phyloP scores from a whole-genome alignment of 1,140 invertebrate genomes.

The Scylla paramamosain region DNA sequence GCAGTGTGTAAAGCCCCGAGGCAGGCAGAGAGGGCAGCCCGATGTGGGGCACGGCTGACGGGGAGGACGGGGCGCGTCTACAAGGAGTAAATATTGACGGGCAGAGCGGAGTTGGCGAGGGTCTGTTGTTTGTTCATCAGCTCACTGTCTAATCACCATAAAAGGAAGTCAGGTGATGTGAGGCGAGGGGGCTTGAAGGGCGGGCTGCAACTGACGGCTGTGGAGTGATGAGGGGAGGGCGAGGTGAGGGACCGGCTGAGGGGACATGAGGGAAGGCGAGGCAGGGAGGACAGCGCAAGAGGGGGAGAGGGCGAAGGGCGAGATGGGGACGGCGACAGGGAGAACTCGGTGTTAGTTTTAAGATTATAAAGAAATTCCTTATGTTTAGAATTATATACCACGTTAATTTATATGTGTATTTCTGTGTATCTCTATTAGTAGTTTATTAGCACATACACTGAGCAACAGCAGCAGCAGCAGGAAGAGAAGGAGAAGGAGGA shows the following conservation, averaged over 20 bases:
- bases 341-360: neutral
- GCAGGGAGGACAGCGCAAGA: neutral
- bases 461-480: too few species aligned
- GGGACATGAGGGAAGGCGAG: constrained; percentile 28
- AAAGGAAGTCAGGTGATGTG: constrained; percentile 73
- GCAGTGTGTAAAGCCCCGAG: neutral
- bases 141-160: constrained; percentile 74
- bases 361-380: neutral
- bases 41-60: neutral
- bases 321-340: neutral
- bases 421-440: too few species aligned
- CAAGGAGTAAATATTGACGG: constrained; percentile 62
- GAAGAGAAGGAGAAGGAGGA: too few species aligned
- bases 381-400: neutral
- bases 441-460: too few species aligned
- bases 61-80: constrained; percentile 13
- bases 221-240: constrained; percentile 68
- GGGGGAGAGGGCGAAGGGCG: constrained; percentile 28
- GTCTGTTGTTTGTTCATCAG: constrained; percentile 69
- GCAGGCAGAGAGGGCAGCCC: neutral
- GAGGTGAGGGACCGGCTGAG: neutral
- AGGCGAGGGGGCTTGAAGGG: constrained; percentile 55
- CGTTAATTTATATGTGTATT: too few species aligned
- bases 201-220: constrained; percentile 64
- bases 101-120: constrained; percentile 36